Conservation (phyloP, 2,888 invertebrate species). For the Apodemia zela region DNA sequence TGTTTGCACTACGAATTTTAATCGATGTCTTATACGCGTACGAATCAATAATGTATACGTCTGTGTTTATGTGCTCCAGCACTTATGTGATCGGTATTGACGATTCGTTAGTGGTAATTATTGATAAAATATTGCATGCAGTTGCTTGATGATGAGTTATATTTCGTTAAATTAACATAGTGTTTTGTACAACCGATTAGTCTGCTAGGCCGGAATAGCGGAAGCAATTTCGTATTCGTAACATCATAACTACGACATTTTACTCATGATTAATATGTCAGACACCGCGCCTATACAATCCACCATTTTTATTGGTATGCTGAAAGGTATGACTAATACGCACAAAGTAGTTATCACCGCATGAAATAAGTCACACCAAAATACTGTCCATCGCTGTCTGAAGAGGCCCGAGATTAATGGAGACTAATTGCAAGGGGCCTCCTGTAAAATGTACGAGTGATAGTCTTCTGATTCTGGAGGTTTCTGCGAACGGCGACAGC, state of each 20-base stretch:
- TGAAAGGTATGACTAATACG: conserved; percentile 2
- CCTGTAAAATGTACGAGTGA: conserved; percentile 21
- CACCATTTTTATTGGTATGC: conserved; percentile 3
- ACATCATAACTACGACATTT: neutral
- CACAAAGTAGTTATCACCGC: conserved; percentile 20
- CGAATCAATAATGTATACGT: too few relatives aligned
- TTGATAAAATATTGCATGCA: too few relatives aligned
- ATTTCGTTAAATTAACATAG: too few relatives aligned
- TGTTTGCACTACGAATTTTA: too few relatives aligned
- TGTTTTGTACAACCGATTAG: neutral
- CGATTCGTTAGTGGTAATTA: too few relatives aligned
- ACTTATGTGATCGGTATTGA: too few relatives aligned
- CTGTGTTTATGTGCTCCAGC: too few relatives aligned
- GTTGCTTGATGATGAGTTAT: too few relatives aligned
- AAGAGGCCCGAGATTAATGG: conserved; percentile 23
- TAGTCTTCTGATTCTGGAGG: conserved; percentile 46
- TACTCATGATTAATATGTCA: neutral
- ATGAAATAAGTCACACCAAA: conserved; percentile 20
- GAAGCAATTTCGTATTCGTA: neutral
- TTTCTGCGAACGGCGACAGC: conserved; percentile 43
- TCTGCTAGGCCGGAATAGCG: neutral
- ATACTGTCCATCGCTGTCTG: conserved; percentile 22
- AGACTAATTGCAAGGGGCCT: conserved; percentile 28
- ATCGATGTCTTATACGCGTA: too few relatives aligned
- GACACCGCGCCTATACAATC: neutral